phyloP scores from a whole-genome alignment of 2,797 vertebrate genomes.

The Enteromius paludinosus region DNA sequence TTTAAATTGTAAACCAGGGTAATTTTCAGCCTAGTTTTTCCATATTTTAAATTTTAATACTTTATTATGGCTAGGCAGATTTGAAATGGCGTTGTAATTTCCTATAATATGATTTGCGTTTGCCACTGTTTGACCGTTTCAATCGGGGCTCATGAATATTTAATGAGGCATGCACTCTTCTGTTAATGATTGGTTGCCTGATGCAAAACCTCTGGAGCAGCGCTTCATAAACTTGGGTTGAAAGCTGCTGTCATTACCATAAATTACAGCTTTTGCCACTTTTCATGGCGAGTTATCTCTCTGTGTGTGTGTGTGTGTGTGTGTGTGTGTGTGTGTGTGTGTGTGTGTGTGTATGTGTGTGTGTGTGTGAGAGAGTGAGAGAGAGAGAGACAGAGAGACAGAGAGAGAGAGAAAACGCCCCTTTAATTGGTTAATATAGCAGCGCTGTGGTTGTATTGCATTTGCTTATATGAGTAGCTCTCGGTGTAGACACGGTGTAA shows the following conservation, averaged over 20 bases:
- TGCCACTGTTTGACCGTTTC: not conserved
- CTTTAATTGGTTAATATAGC: not conserved
- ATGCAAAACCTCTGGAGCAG: not conserved
- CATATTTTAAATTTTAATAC: not conserved
- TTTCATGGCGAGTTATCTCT: not conserved
- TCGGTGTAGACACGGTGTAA: not conserved
- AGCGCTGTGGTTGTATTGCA: not conserved
- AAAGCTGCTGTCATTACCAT: not conserved
- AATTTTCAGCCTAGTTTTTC: not conserved
- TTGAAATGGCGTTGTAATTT: not conserved
- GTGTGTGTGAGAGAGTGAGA: not conserved
- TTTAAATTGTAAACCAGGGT: not conserved
- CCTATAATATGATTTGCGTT: not conserved
- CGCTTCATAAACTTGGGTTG: not conserved
- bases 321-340: not conserved
- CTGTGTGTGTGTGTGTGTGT: not conserved
- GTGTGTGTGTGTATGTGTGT: not conserved
- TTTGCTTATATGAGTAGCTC: not conserved
- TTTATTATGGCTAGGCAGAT: not conserved
- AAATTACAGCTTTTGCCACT: not conserved
- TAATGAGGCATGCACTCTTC: not conserved
- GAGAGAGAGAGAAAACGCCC: not conserved
- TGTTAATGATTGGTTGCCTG: slow-evolving; percentile 4
- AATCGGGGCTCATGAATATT: not conserved
- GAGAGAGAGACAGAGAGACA: not conserved